Evolutionary conservation across 2,113 vertebrate genomes (phyloP).

Genomic region (Sciurus niger): DNA sequence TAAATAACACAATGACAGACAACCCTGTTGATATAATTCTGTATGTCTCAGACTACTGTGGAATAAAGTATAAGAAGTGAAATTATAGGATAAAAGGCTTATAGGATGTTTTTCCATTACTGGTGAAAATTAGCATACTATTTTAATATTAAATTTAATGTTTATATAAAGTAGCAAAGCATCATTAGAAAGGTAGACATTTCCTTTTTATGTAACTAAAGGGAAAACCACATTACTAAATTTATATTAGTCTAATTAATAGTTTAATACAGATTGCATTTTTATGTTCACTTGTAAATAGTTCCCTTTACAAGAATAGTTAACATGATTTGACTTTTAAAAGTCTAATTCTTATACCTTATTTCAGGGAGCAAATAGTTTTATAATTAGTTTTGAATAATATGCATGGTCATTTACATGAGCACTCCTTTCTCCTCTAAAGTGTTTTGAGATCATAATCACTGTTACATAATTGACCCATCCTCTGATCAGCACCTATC

Average conservation of each 20-base stretch:
- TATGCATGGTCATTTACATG: background rate
- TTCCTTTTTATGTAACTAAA: conserved; percentile 46
- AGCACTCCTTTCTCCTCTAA: background rate
- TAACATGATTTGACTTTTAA: background rate
- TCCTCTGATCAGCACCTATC: background rate
- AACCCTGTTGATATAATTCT: background rate
- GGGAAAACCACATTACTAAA: background rate
- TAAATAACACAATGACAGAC: background rate
- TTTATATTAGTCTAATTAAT: background rate
- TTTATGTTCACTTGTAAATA: background rate
- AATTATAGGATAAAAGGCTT: background rate
- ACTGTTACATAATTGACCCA: background rate
- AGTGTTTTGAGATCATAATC: background rate
- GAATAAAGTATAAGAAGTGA: background rate
- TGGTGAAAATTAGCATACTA: background rate
- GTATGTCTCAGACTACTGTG: background rate
- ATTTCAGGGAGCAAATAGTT: conserved; percentile 19
- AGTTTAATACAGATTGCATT: background rate
- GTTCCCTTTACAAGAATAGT: background rate
- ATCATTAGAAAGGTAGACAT: background rate
- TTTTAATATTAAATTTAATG: conserved; percentile 1
- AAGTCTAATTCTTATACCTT: background rate
- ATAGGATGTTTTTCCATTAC: background rate
- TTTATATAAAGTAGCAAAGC: background rate
- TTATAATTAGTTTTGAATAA: background rate